Percentiles rank a stretch among this genome's conserved stretches.
Conservation (phyloP, 2,888 invertebrate genomes). For the Leptopilina drosophilae region DNA sequence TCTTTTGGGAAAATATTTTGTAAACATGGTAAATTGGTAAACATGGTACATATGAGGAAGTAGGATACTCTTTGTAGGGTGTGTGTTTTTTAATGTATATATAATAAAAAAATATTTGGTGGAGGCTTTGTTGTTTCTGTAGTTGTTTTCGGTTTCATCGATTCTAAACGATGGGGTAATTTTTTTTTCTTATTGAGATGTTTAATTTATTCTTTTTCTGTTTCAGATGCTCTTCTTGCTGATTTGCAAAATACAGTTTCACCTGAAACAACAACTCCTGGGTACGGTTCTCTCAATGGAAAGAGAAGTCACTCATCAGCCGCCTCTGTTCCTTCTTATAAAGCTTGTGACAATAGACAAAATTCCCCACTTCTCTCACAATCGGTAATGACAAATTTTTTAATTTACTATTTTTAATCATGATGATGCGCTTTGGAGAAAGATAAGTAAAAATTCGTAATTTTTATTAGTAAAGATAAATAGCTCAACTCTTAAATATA, state of each 20-base stretch:
- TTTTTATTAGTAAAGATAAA: too few species aligned
- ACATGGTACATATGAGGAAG: too few species aligned
- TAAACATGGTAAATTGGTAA: too few species aligned
- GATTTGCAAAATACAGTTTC: slow-evolving; percentile 97
- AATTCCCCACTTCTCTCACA: slow-evolving; percentile 78
- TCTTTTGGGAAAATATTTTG: too few species aligned
- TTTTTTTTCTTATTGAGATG: neutral
- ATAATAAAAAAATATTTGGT: too few species aligned
- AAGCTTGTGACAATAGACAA: slow-evolving; percentile 68
- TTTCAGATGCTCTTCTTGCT: slow-evolving; percentile 94
- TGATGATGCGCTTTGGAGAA: neutral
- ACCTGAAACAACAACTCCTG: slow-evolving; percentile 78
- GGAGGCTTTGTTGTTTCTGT: too few species aligned
- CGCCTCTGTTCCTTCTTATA: slow-evolving; percentile 56
- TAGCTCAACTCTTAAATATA: too few species aligned
- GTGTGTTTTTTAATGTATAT: too few species aligned
- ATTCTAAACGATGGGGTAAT: too few species aligned
- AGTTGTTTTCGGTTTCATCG: too few species aligned
- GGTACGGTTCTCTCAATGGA: slow-evolving; percentile 89
- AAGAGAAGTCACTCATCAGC: slow-evolving; percentile 76
- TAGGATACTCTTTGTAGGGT: too few species aligned
- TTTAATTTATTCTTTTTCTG: neutral
- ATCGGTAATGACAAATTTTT: slow-evolving; percentile 79
- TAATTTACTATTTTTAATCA: neutral
- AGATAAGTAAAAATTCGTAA: too few species aligned